Conservation (phyloP, 2,888 invertebrate genomes). For the Erpobdella octoculata region DNA sequence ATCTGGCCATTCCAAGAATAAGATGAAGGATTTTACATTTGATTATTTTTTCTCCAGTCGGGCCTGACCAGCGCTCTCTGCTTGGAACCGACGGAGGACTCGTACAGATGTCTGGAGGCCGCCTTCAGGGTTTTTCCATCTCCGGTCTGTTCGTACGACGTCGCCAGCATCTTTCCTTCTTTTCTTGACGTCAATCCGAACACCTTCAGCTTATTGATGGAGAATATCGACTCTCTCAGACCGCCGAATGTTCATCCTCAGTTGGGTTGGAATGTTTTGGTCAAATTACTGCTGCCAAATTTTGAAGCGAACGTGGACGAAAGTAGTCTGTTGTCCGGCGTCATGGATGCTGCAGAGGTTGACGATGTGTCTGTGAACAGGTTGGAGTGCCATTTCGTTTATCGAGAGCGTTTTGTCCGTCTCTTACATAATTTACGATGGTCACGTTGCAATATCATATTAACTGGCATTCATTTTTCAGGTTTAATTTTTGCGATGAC, state of each 20-base stretch:
- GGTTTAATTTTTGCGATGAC: background rate
- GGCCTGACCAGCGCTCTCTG: constrained; percentile 33
- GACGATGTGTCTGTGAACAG: constrained; percentile 15
- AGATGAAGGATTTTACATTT: too few species aligned
- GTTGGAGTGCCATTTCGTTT: background rate
- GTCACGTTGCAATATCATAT: too few species aligned
- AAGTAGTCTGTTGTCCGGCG: constrained; percentile 23
- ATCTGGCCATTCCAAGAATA: too few species aligned
- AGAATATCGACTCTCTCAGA: constrained; percentile 33
- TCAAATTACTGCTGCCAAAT: constrained; percentile 13
- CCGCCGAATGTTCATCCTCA: constrained; percentile 32
- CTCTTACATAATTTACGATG: background rate
- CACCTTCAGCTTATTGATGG: constrained; percentile 30
- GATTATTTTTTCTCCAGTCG: constrained; percentile 28
- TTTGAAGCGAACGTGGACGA: constrained; percentile 16
- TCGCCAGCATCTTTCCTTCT: constrained; percentile 21
- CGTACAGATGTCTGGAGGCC: constrained; percentile 31
- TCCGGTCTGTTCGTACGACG: background rate
- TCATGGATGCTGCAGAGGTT: constrained; percentile 23
- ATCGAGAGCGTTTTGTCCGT: background rate
- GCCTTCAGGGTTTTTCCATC: constrained; percentile 18
- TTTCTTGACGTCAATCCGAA: constrained; percentile 30
- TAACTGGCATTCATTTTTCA: too few species aligned
- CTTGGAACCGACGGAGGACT: constrained; percentile 35
- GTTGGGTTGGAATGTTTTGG: constrained; percentile 32